Evolutionary conservation across 2,113 vertebrate genomes (phyloP).

Genomic region (Diglossa brunneiventris): DNA sequence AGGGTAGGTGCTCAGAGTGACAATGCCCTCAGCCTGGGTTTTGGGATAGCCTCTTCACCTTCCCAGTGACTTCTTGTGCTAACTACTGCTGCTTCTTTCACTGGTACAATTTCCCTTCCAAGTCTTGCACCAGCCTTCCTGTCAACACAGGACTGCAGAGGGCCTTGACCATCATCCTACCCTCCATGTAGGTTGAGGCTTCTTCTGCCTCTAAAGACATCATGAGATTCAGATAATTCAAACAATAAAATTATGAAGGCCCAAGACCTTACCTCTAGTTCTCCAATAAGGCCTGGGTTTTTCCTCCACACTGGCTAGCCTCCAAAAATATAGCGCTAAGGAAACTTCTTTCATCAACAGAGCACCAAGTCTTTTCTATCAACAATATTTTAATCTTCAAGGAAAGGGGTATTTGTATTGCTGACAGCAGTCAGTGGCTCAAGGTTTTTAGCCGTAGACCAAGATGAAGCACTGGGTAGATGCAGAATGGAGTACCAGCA

Average conservation of each 20-base stretch:
- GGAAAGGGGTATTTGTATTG: background rate
- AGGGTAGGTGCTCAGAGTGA: rapidly evolving
- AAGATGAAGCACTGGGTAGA: background rate
- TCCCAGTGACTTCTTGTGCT: background rate
- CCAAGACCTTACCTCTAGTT: background rate
- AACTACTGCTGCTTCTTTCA: background rate
- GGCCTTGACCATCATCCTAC: background rate
- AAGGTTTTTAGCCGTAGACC: background rate
- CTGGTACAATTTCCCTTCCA: background rate
- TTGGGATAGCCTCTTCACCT: background rate
- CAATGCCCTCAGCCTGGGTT: background rate
- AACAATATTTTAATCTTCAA: background rate
- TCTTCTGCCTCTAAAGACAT: background rate
- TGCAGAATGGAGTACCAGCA: background rate
- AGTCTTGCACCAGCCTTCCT: background rate
- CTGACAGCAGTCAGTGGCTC: background rate
- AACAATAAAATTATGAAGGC: background rate
- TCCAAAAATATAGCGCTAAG: background rate
- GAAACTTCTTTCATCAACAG: background rate
- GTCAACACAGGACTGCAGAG: background rate
- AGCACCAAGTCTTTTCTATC: background rate
- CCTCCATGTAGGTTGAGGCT: background rate
- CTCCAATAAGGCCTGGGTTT: rapidly evolving
- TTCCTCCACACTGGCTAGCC: background rate
- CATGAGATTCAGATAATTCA: background rate